Percentiles rank a stretch among this genome's conserved stretches.
Conservation (phyloP, 1,140 invertebrate species). For the Gryllus bimaculatus region DNA sequence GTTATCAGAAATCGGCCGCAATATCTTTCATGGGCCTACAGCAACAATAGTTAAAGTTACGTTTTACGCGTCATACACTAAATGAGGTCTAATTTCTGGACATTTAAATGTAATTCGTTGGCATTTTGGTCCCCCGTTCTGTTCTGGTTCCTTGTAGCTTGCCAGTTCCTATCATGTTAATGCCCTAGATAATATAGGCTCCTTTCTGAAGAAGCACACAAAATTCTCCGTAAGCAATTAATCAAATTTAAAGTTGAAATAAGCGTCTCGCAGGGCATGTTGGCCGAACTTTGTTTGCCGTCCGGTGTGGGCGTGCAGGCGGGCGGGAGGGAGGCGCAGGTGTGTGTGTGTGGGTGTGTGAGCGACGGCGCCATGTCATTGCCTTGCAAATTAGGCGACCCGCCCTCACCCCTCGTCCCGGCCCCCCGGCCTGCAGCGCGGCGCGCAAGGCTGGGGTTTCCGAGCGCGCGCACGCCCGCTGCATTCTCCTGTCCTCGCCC, state of each 20-base stretch:
- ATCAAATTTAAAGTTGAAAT: background rate
- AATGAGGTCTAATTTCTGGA: constrained; percentile 4
- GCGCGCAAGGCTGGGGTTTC: background rate
- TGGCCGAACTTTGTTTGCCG: background rate
- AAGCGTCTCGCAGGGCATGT: background rate
- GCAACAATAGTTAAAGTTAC: background rate
- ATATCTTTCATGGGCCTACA: constrained; percentile 1
- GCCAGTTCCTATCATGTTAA: background rate
- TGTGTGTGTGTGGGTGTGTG: too few relatives aligned
- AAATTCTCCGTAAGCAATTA: background rate
- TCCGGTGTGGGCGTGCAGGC: background rate
- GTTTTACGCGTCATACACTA: background rate
- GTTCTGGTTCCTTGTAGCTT: background rate
- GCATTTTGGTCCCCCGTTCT: background rate
- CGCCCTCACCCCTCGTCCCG: too few relatives aligned
- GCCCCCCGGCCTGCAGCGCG: too few relatives aligned
- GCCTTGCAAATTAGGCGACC: background rate
- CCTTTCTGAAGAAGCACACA: background rate
- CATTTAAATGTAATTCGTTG: background rate
- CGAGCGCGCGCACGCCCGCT: background rate
- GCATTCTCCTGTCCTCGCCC: background rate
- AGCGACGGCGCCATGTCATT: background rate
- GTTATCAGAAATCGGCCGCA: background rate
- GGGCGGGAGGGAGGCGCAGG: too few relatives aligned
- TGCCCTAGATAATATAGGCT: background rate